These are phyloP conservation scores for Peromyscus nudipes DNA, from an alignment of 2,797 vertebrate species.

Conservation along the genomic window DNA sequence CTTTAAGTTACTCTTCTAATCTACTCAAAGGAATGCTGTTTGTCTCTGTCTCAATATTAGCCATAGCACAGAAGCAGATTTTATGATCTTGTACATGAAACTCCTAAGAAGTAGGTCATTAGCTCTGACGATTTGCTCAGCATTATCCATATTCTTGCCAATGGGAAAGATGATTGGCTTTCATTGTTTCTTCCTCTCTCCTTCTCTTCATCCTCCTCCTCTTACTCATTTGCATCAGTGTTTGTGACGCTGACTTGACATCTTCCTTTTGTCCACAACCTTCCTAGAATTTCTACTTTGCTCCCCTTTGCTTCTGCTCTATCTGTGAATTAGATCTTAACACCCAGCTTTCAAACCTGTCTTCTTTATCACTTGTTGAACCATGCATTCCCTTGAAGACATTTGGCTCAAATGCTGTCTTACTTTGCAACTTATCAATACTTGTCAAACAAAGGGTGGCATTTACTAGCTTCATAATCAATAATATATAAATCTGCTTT, in stretches of 20 bases:
- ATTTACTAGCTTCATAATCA: background rate
- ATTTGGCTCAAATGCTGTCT: background rate
- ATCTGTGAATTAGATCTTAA: background rate
- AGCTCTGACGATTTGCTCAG: background rate
- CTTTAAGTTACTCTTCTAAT: background rate
- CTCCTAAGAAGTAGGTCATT: background rate
- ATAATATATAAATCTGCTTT: conserved; percentile 22
- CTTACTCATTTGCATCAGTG: background rate
- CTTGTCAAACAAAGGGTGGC: background rate
- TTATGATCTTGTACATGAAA: background rate
- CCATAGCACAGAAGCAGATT: background rate
- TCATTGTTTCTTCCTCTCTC: background rate
- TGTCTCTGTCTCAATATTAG: background rate
- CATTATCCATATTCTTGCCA: background rate
- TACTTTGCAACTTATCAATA: background rate
- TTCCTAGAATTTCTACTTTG: background rate
- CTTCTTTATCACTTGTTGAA: background rate
- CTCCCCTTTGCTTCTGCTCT: background rate
- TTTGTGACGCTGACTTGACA: background rate
- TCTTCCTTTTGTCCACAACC: background rate
- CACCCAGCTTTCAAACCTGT: background rate
- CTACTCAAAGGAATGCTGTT: background rate
- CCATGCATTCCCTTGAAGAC: background rate
- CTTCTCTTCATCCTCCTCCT: background rate
- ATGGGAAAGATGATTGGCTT: background rate